Percentiles rank a stretch among this genome's conserved stretches.
Conservation (phyloP, 2,113 vertebrate genomes). For the Aegotheles bennettii region DNA sequence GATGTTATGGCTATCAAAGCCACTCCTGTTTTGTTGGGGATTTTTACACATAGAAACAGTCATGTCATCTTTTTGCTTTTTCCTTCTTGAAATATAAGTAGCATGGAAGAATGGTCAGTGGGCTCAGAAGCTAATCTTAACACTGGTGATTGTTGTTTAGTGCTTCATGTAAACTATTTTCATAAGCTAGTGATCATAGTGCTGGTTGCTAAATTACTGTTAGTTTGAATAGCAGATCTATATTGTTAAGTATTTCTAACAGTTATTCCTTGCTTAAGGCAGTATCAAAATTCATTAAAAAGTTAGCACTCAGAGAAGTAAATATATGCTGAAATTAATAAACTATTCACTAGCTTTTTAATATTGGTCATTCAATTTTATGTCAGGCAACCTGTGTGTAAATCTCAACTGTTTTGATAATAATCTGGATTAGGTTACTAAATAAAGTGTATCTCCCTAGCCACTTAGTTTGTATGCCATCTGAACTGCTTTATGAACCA, state of each 20-base stretch:
- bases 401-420: neutral
- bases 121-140: neutral
- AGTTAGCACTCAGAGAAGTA: neutral
- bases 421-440: neutral
- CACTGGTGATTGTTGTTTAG: neutral
- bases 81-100: neutral
- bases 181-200: neutral
- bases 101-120: neutral
- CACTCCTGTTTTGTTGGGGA: neutral
- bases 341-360: neutral
- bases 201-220: neutral
- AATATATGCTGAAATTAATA: neutral
- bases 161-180: neutral
- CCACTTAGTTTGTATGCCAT: neutral
- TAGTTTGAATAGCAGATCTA: neutral
- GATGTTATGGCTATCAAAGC: neutral
- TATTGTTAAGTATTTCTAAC: neutral
- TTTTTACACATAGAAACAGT: neutral
- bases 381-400: neutral
- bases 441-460: neutral
- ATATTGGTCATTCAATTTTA: neutral
- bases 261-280: neutral
- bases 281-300: neutral
- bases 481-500: neutral
- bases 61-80: neutral